Evolutionary conservation across 2,888 invertebrate genomes (phyloP), one percentile per base, ranked within the genome.

Genomic region (Cinara cedri): DNA sequence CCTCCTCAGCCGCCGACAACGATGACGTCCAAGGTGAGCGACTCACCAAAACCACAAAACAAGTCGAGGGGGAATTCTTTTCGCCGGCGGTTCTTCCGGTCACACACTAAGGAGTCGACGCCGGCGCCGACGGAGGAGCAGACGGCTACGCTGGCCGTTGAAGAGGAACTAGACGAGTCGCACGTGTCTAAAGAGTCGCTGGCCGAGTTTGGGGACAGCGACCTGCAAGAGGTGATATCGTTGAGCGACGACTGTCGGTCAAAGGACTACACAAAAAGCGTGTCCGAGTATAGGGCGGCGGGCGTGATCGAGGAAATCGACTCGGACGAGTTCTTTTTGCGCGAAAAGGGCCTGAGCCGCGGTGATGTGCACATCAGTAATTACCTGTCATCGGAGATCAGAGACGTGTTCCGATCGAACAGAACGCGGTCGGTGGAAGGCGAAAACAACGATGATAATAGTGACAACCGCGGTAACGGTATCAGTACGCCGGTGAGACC

Each of bases 281-380:
- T 75, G 68, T 65, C 55, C 89, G 85, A 83, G 82, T 6, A 55
- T 6, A 34, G 34, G 34, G 34, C 34, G 46, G 16, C 80, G 54
- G 46, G 74, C 24, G 68, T 81, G 51, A 81, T 83, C 76, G 54
- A 81, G 42, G 75, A 80, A 44, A 57, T 80, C 68, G 65, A 81
- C 34, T 70, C 80, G 42, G 78, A 75, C 49, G 74, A 81, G 26
- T 81, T 82, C 46, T 74, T 76, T 65, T 49, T 81, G 49, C 81
- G 81, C 66, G 81, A 82, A 10, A 82, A 78, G 57, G 81, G 81
- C 11, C 68, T 82, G 19, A 81, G 81, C 34, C 81, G 78, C 14
- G 81, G 81, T 9, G 55, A 93, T 87, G 92, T 93, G 85, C 91
- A 92, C 86, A 88, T 93, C 81, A 91, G 92, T 81, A 90, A 91